These are phyloP conservation scores for Mactra quadrangularis DNA, from an alignment of 1,140 invertebrate species.

Conservation along the genomic window DNA sequence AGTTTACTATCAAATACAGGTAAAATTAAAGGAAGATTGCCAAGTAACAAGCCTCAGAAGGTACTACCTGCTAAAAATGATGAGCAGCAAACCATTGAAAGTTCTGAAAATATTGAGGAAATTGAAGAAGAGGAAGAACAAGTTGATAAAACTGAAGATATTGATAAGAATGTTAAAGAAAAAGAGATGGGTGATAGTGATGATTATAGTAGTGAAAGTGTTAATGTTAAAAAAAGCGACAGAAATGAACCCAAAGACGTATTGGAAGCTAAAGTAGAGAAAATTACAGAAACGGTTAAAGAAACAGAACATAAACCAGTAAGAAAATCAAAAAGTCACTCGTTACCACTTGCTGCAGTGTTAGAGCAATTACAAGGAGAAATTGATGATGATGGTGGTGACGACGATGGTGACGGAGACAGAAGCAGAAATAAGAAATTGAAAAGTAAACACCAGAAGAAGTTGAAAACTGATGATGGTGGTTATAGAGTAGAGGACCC, in stretches of 20 bases:
- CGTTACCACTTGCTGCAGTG: constrained; percentile 42
- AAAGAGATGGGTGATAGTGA: constrained; percentile 2
- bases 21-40: constrained; percentile 64
- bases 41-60: constrained; percentile 35
- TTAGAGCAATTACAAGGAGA: constrained; percentile 58
- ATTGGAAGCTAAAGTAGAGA: no score
- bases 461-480: constrained; percentile 61
- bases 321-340: neutral
- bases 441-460: constrained; percentile 1
- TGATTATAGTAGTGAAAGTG: neutral
- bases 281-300: no score
- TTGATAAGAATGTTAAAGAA: constrained; percentile 24
- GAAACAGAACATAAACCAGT: no score
- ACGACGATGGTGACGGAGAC: neutral
- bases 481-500: constrained; percentile 85
- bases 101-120: constrained; percentile 6
- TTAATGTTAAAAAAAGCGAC: no score
- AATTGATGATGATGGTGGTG: constrained; percentile 11
- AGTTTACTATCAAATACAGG: constrained; percentile 53
- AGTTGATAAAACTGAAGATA: constrained; percentile 61
- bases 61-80: constrained; percentile 40
- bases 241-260: no score
- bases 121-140: constrained; percentile 63
- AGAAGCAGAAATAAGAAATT: constrained; percentile 9
- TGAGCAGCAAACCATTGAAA: constrained; percentile 9